These are phyloP conservation scores for Arizona elegans DNA, from an alignment of 2,113 vertebrate genomes.

Conservation along the genomic window DNA sequence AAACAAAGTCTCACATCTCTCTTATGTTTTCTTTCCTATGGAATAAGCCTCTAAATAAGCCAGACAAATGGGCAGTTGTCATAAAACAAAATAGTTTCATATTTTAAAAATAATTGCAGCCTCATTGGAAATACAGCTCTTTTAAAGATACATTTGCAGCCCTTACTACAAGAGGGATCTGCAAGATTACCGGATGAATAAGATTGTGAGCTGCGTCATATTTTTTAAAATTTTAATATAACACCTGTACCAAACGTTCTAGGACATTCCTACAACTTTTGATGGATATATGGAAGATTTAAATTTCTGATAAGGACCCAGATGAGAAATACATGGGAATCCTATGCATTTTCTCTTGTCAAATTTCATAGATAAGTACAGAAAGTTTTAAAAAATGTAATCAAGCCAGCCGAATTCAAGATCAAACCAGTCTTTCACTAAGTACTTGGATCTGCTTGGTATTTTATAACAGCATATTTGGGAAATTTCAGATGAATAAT, in stretches of 20 bases:
- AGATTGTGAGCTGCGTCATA: background rate
- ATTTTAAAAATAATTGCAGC: rapidly evolving
- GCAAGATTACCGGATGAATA: background rate
- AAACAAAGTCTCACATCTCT: slow-evolving; percentile 16
- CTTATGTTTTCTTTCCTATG: slow-evolving; percentile 27
- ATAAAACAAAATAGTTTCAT: background rate
- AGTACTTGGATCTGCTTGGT: background rate
- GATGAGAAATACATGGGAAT: background rate
- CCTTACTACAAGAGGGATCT: background rate
- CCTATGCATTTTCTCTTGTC: background rate
- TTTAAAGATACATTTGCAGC: slow-evolving; percentile 15
- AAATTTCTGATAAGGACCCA: background rate
- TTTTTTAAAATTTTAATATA: background rate
- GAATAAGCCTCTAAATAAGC: slow-evolving; percentile 19
- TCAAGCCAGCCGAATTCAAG: background rate
- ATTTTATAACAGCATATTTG: background rate
- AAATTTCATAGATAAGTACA: background rate
- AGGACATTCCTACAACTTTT: background rate
- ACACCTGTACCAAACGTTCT: background rate
- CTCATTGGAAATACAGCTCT: slow-evolving; percentile 25
- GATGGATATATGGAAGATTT: background rate
- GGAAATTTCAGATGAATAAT: background rate
- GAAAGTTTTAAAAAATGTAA: background rate
- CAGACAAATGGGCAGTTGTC: slow-evolving; percentile 11
- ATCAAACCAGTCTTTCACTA: background rate